Percentiles rank a stretch among this genome's conserved stretches.
Conservation (phyloP, 2,888 invertebrate genomes). For the Erynnis tages region DNA sequence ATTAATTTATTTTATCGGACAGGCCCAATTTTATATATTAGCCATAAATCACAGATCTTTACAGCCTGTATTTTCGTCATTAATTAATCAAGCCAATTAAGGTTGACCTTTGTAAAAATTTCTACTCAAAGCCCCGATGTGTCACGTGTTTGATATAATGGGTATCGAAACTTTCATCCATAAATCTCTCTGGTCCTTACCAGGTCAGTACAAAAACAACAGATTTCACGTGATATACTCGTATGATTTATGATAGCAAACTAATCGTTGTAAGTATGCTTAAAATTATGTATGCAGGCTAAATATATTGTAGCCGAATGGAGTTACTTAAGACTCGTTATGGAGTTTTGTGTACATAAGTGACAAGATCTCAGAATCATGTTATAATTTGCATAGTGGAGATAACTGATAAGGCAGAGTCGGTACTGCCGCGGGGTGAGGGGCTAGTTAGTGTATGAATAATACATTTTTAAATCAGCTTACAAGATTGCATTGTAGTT, state of each 20-base stretch:
- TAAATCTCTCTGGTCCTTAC: constrained; percentile 20
- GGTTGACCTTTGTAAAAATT: constrained; percentile 1
- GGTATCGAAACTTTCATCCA: constrained; percentile 23
- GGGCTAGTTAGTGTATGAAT: constrained; percentile 20
- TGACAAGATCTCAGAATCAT: constrained; percentile 16
- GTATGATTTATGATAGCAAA: constrained; percentile 8
- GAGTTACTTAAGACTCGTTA: not conserved
- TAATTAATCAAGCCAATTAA: constrained; percentile 1
- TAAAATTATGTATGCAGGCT: no score
- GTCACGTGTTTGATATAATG: constrained; percentile 22
- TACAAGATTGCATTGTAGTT: constrained; percentile 22
- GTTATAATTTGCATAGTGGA: constrained; percentile 21
- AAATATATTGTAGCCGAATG: no score
- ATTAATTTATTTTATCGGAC: not conserved
- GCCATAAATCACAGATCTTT: not conserved
- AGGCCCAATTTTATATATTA: constrained; percentile 9
- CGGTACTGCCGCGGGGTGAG: constrained; percentile 16
- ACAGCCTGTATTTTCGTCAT: not conserved
- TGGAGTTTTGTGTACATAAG: not conserved
- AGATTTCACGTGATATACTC: constrained; percentile 22
- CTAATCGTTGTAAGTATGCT: no score
- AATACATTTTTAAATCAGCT: constrained; percentile 27
- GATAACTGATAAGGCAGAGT: constrained; percentile 18
- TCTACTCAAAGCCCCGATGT: constrained; percentile 13
- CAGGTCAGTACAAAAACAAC: constrained; percentile 23